phyloP scores from a whole-genome alignment of 2,888 invertebrate species.

The Pyrocoelia pectoralis region DNA sequence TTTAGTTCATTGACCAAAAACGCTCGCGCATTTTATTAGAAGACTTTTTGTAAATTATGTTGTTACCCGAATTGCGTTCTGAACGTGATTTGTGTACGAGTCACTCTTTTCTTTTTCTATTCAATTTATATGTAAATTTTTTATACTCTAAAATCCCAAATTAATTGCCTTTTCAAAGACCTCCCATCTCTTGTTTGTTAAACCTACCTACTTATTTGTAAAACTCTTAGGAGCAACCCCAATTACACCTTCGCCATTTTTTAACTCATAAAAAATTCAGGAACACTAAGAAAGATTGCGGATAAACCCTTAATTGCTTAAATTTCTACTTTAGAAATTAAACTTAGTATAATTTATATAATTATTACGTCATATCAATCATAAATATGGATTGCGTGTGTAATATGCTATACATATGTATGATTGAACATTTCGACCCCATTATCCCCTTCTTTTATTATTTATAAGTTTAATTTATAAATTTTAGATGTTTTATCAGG shows the following conservation, averaged over 20 bases:
- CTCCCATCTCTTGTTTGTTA: not conserved
- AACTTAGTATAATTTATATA: no score
- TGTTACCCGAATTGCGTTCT: not conserved
- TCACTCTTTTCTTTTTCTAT: not conserved
- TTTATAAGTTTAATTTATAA: constrained; percentile 5
- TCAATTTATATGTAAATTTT: constrained; percentile 10
- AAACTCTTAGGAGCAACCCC: constrained; percentile 19
- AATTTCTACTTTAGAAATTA: no score
- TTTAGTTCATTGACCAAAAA: constrained; percentile 42
- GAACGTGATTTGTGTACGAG: constrained; percentile 1
- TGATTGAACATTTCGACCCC: constrained; percentile 8
- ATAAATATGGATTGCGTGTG: constrained; percentile 3
- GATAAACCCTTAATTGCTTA: no score
- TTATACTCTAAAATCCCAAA: not conserved
- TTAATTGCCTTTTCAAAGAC: constrained; percentile 7
- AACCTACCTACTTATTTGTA: not conserved
- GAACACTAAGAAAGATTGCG: no score
- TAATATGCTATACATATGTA: constrained; percentile 3
- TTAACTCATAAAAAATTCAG: constrained; percentile 8
- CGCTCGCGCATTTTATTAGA: not conserved
- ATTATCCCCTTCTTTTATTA: not conserved
- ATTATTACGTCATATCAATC: not conserved
- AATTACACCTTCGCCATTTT: constrained; percentile 15
- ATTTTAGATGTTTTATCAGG: not conserved
- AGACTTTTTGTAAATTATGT: not conserved